These are phyloP conservation scores for Crambe crambe DNA, from an alignment of 37 sponge, comb jelly and placozoan genomes.

Conservation along the genomic window DNA sequence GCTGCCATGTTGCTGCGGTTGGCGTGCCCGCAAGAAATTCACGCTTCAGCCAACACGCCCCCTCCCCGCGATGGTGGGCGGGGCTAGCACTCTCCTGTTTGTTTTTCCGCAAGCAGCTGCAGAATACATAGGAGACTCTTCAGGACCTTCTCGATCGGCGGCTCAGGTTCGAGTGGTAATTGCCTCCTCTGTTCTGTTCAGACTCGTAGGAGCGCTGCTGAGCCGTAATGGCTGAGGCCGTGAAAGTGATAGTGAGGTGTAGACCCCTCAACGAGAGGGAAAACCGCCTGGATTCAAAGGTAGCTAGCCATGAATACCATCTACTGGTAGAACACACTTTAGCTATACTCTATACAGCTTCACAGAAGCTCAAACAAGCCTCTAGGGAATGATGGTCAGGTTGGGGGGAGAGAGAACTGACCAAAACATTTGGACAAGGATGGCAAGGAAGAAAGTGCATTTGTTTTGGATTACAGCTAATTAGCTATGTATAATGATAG, in stretches of 20 bases:
- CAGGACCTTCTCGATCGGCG: not conserved
- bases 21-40: not conserved
- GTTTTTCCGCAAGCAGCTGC: not conserved
- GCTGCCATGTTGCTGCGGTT: not conserved
- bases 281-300: conserved; percentile 72
- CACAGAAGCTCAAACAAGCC: no score
- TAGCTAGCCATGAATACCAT: no score
- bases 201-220: not conserved
- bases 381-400: no score
- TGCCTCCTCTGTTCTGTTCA: no score
- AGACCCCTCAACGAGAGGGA: conserved; percentile 94
- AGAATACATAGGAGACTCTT: not conserved
- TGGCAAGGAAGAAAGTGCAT: no score
- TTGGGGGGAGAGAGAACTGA: no score
- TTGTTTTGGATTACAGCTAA: no score
- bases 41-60: not conserved
- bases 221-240: conserved; percentile 77
- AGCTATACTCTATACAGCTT: no score
- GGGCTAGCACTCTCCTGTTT: not conserved
- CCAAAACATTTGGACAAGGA: no score
- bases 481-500: no score
- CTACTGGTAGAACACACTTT: no score
- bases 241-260: conserved; percentile 95
- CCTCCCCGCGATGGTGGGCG: not conserved
- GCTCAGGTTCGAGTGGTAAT: not conserved